phyloP scores from a whole-genome alignment of 2,113 vertebrate species.

The Onychorhynchus coronatus region DNA sequence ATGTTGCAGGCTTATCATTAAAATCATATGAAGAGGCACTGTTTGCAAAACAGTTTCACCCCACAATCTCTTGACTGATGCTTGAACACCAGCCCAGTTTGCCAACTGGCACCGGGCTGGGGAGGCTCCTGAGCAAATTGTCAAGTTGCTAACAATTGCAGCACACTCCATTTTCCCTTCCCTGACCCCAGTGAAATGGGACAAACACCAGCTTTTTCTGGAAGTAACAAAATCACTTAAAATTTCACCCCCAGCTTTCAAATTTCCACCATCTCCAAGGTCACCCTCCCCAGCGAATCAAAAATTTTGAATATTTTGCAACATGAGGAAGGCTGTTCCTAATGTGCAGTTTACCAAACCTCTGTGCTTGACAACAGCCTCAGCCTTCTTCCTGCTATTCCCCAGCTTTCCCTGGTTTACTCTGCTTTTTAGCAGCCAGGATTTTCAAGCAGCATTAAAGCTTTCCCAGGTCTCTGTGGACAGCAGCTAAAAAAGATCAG shows the following conservation, averaged over 20 bases:
- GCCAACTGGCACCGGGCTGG: neutral
- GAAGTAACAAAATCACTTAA: neutral
- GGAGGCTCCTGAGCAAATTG: neutral
- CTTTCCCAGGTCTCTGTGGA: neutral
- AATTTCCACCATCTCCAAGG: neutral
- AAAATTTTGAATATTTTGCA: fast-evolving
- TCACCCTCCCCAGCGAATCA: neutral
- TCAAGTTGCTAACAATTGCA: fast-evolving
- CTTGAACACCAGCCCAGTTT: neutral
- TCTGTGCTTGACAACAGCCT: neutral
- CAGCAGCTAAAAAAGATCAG: neutral
- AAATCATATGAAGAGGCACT: neutral
- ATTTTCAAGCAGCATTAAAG: neutral
- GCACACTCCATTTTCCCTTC: neutral
- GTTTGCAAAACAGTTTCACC: slow-evolving; percentile 13
- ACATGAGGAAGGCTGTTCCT: fast-evolving
- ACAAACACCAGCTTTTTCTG: fast-evolving
- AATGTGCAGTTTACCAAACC: fast-evolving
- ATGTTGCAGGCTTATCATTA: neutral
- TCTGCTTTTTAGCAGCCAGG: neutral
- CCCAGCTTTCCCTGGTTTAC: neutral
- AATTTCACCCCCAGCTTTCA: neutral
- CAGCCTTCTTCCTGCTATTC: neutral
- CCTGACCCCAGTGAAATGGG: fast-evolving
- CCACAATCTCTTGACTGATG: neutral